phyloP scores from a whole-genome alignment of 2,888 invertebrate genomes.

The Leucophenga montana region DNA sequence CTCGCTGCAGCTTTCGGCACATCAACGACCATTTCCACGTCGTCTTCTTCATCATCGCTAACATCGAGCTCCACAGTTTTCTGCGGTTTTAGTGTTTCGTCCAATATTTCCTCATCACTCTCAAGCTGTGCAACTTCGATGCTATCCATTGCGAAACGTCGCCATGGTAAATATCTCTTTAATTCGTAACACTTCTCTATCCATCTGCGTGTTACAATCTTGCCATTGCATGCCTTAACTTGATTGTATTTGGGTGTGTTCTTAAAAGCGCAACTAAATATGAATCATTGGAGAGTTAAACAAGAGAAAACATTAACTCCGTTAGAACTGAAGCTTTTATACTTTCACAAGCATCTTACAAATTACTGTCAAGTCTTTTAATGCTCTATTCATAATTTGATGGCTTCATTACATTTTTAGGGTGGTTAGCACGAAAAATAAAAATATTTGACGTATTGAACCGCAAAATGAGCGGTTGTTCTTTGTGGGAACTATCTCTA shows the following conservation, averaged over 20 bases:
- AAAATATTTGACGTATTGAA: too few species aligned
- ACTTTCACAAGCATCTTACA: too few species aligned
- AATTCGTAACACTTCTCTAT: conserved; percentile 78
- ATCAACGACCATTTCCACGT: too few species aligned
- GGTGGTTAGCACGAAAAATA: too few species aligned
- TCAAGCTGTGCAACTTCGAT: conserved; percentile 57
- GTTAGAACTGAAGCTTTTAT: too few species aligned
- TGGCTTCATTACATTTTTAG: too few species aligned
- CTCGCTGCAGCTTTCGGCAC: too few species aligned
- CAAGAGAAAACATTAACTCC: too few species aligned
- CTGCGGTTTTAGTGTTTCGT: conserved; percentile 52
- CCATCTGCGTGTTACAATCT: conserved; percentile 84
- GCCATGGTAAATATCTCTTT: conserved; percentile 74
- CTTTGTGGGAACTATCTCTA: too few species aligned
- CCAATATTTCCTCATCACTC: conserved; percentile 71
- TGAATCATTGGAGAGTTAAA: not conserved
- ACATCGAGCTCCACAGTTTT: not conserved
- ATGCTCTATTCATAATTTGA: too few species aligned
- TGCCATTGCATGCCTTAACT: conserved; percentile 76
- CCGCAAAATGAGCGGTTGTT: too few species aligned
- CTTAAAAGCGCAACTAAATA: conserved; percentile 86
- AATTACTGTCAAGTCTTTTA: too few species aligned
- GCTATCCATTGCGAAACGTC: conserved; percentile 68
- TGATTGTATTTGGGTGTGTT: conserved; percentile 91
- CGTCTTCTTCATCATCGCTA: not conserved